A percentile compares a stretch with the other conserved stretches of the same genome.
Conservation (phyloP, 2,797 vertebrate genomes). For the Mus spretus region DNA sequence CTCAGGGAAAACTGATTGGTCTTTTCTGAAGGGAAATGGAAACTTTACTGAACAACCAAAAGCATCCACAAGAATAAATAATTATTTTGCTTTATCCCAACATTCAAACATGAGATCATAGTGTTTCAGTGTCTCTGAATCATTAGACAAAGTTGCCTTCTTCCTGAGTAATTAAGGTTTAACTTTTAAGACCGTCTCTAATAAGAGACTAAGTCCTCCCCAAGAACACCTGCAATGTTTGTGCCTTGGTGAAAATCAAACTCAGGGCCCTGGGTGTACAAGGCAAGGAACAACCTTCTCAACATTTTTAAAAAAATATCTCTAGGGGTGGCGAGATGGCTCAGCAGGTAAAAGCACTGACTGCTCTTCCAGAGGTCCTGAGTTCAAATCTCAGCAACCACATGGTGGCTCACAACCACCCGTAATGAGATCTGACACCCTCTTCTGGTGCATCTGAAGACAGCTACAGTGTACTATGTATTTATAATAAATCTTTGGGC, state of each 20-base stretch:
- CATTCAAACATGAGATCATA: conserved; percentile 61
- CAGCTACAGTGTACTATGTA: too few species aligned
- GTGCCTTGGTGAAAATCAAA: not conserved
- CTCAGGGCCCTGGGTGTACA: not conserved
- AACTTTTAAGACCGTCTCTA: conserved; percentile 48
- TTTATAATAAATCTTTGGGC: too few species aligned
- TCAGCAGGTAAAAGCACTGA: too few species aligned
- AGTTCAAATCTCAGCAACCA: too few species aligned
- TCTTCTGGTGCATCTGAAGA: too few species aligned
- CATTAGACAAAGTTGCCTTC: conserved; percentile 55
- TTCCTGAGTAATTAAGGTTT: conserved; percentile 43
- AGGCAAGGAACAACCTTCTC: not conserved
- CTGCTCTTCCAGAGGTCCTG: too few species aligned
- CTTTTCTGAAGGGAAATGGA: conserved; percentile 65
- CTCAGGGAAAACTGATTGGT: conserved; percentile 66
- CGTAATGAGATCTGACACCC: too few species aligned
- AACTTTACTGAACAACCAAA: conserved; percentile 55
- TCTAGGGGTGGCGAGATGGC: not conserved
- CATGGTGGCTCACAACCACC: too few species aligned
- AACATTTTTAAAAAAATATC: not conserved
- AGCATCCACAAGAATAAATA: conserved; percentile 61
- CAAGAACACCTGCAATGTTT: not conserved
- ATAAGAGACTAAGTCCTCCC: conserved; percentile 22
- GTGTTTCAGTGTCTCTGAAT: conserved; percentile 66
- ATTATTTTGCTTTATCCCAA: conserved; percentile 62